A percentile compares a stretch with the other conserved stretches of the same genome.
Conservation (phyloP, 1,140 invertebrate genomes). For the Vanessa tameamea region DNA sequence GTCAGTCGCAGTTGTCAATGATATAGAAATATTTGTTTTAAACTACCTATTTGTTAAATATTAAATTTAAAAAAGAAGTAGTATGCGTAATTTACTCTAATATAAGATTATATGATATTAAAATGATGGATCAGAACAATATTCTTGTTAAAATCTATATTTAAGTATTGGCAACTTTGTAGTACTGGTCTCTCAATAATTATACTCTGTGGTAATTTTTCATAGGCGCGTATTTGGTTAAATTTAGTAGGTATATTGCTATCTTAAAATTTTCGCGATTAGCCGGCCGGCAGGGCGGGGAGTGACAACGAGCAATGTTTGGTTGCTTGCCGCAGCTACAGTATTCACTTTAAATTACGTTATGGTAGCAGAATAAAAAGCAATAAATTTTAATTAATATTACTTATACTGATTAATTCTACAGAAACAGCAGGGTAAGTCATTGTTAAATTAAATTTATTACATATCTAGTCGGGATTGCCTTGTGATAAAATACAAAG, state of each 20-base stretch:
- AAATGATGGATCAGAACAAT: too few species aligned
- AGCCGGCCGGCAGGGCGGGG: constrained; percentile 1
- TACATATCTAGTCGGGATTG: too few species aligned
- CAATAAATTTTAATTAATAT: not conserved
- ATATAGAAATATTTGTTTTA: not conserved
- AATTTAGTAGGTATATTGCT: not conserved
- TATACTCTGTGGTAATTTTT: not conserved
- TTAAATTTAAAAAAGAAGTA: too few species aligned
- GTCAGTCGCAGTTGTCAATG: not conserved
- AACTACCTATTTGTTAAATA: too few species aligned
- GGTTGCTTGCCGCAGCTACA: not conserved
- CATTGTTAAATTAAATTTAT: not conserved
- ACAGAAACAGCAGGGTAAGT: not conserved
- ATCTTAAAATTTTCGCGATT: not conserved
- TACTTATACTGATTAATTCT: not conserved
- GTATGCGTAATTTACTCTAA: too few species aligned
- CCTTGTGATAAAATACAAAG: too few species aligned
- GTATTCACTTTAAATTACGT: not conserved
- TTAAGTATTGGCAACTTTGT: not conserved
- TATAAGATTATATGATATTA: too few species aligned
- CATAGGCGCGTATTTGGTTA: not conserved
- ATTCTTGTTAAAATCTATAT: not conserved
- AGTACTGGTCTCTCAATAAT: too few species aligned
- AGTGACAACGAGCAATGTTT: not conserved
- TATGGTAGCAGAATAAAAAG: not conserved